These are phyloP conservation scores for Silurus meridionalis DNA, from an alignment of 2,113 vertebrate genomes.

Conservation along the genomic window DNA sequence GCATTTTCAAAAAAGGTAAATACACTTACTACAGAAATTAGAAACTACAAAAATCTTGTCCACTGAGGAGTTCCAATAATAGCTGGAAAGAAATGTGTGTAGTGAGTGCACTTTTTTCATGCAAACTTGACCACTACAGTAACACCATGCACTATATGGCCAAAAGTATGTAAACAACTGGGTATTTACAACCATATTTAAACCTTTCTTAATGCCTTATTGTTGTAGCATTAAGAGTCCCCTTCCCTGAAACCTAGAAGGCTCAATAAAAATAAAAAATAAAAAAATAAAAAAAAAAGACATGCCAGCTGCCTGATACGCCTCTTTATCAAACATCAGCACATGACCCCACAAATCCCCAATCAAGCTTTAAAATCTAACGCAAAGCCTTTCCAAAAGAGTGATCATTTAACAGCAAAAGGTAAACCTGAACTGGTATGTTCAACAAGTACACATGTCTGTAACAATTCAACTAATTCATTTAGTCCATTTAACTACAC, in stretches of 20 bases:
- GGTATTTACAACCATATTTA: not conserved
- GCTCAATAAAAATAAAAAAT: not conserved
- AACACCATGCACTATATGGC: not conserved
- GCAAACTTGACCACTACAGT: not conserved
- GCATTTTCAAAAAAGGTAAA: not conserved
- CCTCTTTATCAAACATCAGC: too few relatives aligned
- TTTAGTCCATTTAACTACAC: too few relatives aligned
- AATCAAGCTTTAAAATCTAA: not conserved
- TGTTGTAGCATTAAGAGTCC: not conserved
- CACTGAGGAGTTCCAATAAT: not conserved
- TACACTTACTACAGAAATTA: not conserved
- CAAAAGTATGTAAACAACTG: not conserved
- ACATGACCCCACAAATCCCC: not conserved
- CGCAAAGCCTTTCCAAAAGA: not conserved
- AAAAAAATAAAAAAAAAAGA: not conserved
- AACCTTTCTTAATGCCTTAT: not conserved
- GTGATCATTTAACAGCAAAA: not conserved
- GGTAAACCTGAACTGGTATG: not conserved
- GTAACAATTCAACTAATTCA: not conserved
- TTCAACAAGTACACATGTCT: not conserved
- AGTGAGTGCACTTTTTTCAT: not conserved
- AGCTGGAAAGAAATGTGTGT: not conserved
- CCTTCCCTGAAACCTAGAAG: not conserved
- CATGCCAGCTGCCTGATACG: not conserved
- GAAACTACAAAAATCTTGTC: not conserved